These are phyloP conservation scores for Clinocottus analis DNA, from an alignment of 2,113 vertebrate species.

Conservation along the genomic window DNA sequence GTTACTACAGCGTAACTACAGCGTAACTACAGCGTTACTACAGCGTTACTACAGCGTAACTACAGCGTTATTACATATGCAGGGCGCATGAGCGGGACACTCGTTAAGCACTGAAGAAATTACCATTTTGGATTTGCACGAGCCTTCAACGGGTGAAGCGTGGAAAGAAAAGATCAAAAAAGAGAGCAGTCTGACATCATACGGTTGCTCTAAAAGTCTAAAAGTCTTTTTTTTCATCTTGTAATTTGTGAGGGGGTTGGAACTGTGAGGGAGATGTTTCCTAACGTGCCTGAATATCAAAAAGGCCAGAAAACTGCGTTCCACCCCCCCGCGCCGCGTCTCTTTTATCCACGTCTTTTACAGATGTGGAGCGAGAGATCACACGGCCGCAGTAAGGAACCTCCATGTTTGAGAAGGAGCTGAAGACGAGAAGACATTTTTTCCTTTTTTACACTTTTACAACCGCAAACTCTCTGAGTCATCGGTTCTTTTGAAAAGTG, in stretches of 20 bases:
- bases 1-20: too few species aligned
- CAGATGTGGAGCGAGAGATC: slow-evolving; percentile 52
- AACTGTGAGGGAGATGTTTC: slow-evolving; percentile 29
- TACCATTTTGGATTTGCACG: too few species aligned
- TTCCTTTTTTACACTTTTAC: not conserved
- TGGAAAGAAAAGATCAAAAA: not conserved
- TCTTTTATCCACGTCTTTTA: slow-evolving; percentile 56
- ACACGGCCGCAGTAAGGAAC: slow-evolving; percentile 52
- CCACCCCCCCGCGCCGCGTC: slow-evolving; percentile 28
- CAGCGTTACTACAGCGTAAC: too few species aligned
- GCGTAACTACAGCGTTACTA: too few species aligned
- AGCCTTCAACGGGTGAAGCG: not conserved
- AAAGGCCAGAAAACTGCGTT: slow-evolving; percentile 45
- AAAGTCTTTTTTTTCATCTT: slow-evolving; percentile 30
- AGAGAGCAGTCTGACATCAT: slow-evolving; percentile 7
- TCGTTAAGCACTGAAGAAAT: too few species aligned
- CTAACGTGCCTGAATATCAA: slow-evolving; percentile 56
- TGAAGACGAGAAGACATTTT: too few species aligned
- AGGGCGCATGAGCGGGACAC: too few species aligned
- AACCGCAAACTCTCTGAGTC: not conserved
- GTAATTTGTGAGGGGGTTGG: slow-evolving; percentile 42
- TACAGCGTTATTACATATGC: too few species aligned
- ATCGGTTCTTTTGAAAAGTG: too few species aligned
- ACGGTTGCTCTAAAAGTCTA: not conserved
- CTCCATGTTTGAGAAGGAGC: slow-evolving; percentile 8